Evolutionary conservation across 2,113 vertebrate species (phyloP).

Genomic region (Ailurus styani): DNA sequence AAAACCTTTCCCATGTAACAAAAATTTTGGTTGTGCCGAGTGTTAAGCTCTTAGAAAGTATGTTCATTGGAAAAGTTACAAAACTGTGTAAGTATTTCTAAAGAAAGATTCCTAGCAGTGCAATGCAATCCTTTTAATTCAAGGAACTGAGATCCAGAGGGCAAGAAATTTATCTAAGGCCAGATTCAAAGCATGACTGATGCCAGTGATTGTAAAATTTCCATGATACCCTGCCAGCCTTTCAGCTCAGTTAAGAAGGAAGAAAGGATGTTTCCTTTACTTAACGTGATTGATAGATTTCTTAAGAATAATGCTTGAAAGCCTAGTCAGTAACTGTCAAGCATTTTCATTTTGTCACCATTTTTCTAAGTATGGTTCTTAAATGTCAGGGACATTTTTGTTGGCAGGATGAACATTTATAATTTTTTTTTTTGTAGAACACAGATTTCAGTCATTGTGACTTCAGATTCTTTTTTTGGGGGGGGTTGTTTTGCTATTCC

Average conservation of each 20-base stretch:
- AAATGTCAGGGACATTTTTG: conserved; percentile 21
- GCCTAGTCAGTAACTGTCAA: background rate
- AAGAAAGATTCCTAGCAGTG: background rate
- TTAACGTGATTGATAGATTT: conserved; percentile 26
- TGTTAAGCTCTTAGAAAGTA: background rate
- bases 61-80: background rate
- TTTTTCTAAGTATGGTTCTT: conserved; percentile 40
- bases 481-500: background rate
- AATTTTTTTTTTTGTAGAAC: background rate
- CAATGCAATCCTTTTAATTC: background rate
- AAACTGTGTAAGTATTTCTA: background rate
- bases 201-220: background rate
- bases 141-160: conserved; percentile 6
- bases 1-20: background rate
- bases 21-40: background rate
- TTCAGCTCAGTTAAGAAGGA: conserved; percentile 7
- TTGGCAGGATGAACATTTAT: conserved; percentile 20
- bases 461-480: background rate
- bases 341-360: conserved; percentile 31
- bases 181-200: conserved; percentile 7
- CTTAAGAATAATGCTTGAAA: conserved; percentile 29
- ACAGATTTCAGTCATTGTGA: background rate
- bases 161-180: conserved; percentile 16
- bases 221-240: background rate
- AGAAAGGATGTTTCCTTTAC: background rate